Conservation (phyloP, 2,113 vertebrate genomes). For the Pyrgilauda ruficollis region DNA sequence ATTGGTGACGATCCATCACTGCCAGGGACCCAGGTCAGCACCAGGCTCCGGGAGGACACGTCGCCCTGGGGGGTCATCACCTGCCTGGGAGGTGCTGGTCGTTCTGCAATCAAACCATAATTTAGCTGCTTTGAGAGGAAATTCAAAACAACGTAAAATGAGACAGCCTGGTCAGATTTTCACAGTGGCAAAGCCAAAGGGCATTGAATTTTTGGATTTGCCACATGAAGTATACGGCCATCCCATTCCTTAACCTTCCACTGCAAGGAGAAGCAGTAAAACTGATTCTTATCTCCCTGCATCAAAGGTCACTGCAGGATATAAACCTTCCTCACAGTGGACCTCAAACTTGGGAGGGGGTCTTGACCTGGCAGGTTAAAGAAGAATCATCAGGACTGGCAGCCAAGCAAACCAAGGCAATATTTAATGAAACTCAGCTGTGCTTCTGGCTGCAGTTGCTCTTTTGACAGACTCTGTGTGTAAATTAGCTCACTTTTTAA, state of each 20-base stretch:
- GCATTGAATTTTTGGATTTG: background rate
- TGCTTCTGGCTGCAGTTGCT: background rate
- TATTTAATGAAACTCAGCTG: background rate
- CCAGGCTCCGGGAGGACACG: slow-evolving; percentile 81
- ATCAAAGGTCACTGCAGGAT: background rate
- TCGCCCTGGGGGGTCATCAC: slow-evolving; percentile 81
- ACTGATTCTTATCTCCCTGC: background rate
- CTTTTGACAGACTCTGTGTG: background rate
- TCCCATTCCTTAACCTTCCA: background rate
- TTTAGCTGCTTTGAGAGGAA: background rate
- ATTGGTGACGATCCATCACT: slow-evolving; percentile 88
- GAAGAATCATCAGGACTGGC: background rate
- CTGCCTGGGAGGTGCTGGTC: slow-evolving; percentile 86
- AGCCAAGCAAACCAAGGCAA: background rate
- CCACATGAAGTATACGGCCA: background rate
- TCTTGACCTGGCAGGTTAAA: background rate
- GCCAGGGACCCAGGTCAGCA: slow-evolving; percentile 84
- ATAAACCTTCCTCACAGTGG: background rate
- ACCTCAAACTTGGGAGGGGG: background rate
- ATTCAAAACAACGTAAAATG: background rate
- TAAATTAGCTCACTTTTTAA: background rate
- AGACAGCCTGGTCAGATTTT: background rate
- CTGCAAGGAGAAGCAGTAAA: background rate
- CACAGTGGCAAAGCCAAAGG: background rate
- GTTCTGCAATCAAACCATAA: slow-evolving; percentile 74